Base-by-base conservation (phyloP, 2,797 vertebrate genomes). In the Callimico goeldii region DNA sequence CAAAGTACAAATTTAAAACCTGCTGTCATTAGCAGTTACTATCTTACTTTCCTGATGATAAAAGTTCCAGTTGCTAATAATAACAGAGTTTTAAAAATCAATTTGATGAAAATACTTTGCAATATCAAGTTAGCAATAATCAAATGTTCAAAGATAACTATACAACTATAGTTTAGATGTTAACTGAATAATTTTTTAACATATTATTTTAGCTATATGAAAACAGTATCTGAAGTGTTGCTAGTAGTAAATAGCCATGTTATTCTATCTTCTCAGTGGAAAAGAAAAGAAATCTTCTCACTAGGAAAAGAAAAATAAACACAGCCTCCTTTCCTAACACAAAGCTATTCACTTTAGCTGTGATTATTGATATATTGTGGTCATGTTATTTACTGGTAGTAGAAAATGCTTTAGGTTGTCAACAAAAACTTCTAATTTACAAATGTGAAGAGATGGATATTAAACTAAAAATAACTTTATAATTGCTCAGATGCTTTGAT, bases 381-480 rank as follows among this genome's bases (percentile, higher is more conserved):
- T 79, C 33, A 43, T 87, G 1, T 76, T 75, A 79, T 46, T 83
- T 86, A 39, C 22, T 58, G 33, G 50, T 11, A 89, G 24, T 50
- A 91, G 61, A 89, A 57, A 79, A 4, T 19, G 30, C 24, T 87
- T 88, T 17, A 70, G 4, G 19, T 67, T 48, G 12, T 39, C 43
- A 81, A 52, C 2, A n/a, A 86, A 92, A 83, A 52, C n/a, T 97
- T 94, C 52, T 95, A 86, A 86, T 33, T 94, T 10, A 58, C 22
- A 89, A 48, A 91, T 20, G 10, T 90, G n/a, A 83, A 87, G 73
- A 94, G 15, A 77, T 70, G 5, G 8, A 1, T 14, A 55, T 88
- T 57, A 84, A 70, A 39, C 1, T 81, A 73, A 90, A 91, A 79
- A 79, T 57, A 90, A 91, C n/a, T 80, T 33, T 61, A 75, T 95